Evolutionary conservation across 2,888 invertebrate genomes (phyloP).

Genomic region (Microctonus hyperodae): DNA sequence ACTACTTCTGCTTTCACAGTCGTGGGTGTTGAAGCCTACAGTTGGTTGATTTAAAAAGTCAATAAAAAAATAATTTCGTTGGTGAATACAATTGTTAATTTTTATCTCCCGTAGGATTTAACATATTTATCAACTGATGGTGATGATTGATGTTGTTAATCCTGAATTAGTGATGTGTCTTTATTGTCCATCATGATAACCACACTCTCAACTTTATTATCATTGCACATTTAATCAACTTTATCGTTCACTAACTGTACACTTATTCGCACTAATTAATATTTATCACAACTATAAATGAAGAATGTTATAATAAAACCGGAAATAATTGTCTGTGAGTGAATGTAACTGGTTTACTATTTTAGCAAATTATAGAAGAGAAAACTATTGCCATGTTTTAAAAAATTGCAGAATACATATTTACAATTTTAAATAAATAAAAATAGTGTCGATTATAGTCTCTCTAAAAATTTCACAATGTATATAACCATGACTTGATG

Average conservation of each 20-base stretch:
- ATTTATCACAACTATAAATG: not conserved
- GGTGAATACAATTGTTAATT: not conserved
- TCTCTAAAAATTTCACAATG: too few relatives aligned
- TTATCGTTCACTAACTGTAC: not conserved
- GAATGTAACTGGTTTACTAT: too few relatives aligned
- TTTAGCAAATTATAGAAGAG: too few relatives aligned
- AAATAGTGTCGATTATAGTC: too few relatives aligned
- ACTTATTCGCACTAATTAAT: not conserved
- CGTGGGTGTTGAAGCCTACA: not conserved
- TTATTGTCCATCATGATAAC: not conserved
- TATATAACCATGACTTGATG: too few relatives aligned
- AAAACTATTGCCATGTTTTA: too few relatives aligned
- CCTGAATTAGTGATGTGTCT: not conserved
- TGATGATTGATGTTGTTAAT: not conserved
- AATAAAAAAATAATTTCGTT: too few relatives aligned
- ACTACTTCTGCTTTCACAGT: not conserved
- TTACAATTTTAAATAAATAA: too few relatives aligned
- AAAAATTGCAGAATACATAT: too few relatives aligned
- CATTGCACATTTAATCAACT: not conserved
- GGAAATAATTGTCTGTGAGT: not conserved
- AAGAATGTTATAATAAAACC: not conserved
- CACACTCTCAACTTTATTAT: not conserved
- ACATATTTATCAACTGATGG: not conserved
- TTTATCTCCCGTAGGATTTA: not conserved
- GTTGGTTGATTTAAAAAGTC: not conserved